Evolutionary conservation across 2,113 vertebrate species (phyloP).

Genomic region (Lophura nycthemera): DNA sequence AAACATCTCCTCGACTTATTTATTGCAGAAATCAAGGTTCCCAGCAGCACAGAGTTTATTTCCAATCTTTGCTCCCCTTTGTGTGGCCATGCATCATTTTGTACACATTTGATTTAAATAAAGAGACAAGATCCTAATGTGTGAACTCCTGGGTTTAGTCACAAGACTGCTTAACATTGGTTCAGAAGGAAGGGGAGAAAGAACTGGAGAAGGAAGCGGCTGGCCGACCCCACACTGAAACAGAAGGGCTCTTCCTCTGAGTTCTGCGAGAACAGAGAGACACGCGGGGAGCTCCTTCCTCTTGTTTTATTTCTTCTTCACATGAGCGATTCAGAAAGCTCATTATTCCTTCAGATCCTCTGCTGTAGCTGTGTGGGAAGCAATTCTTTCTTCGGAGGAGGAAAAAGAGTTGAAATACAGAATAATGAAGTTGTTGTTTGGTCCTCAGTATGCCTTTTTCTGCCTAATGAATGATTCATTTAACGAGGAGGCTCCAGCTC

Average conservation of each 20-base stretch:
- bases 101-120: background rate
- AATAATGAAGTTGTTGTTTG: background rate
- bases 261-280: background rate
- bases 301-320: background rate
- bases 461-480: background rate
- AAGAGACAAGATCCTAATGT: background rate
- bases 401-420: background rate
- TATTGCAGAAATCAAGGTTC: background rate
- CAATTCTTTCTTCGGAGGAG: background rate
- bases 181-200: background rate
- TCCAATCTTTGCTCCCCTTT: slow-evolving; percentile 7
- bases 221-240: background rate
- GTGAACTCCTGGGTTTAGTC: background rate
- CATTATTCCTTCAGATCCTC: background rate
- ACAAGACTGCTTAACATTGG: background rate
- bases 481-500: background rate
- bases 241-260: background rate
- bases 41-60: slow-evolving; percentile 1
- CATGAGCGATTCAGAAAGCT: background rate
- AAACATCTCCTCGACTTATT: background rate
- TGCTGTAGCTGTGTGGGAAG: background rate
- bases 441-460: background rate
- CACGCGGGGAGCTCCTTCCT: background rate
- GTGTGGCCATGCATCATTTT: background rate
- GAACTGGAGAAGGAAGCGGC: background rate